These are phyloP conservation scores for Prosopocoilus inquinatus DNA, from an alignment of 2,888 invertebrate genomes.

Conservation along the genomic window DNA sequence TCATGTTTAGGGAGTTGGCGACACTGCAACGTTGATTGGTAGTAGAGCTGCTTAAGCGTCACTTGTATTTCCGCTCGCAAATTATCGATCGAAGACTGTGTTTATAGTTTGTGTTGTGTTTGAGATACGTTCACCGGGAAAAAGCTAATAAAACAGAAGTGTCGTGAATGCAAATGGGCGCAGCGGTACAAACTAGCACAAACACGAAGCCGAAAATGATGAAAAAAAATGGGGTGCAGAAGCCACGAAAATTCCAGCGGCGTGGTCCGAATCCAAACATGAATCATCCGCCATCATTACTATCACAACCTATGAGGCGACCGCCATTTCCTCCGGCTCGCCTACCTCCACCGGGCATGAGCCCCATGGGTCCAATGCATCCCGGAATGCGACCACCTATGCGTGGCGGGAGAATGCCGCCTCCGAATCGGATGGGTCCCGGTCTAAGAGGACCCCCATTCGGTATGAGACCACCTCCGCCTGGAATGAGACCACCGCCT, in stretches of 20 bases:
- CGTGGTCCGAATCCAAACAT: slow-evolving; percentile 27
- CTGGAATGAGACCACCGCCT: slow-evolving; percentile 29
- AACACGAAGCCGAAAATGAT: slow-evolving; percentile 21
- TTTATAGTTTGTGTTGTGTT: slow-evolving; percentile 13
- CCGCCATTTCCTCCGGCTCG: slow-evolving; percentile 32
- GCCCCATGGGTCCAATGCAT: slow-evolving; percentile 33
- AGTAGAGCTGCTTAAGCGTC: not conserved
- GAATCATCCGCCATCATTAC: slow-evolving; percentile 29
- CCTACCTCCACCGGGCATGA: slow-evolving; percentile 36
- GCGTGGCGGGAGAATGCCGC: slow-evolving; percentile 22
- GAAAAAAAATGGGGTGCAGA: slow-evolving; percentile 22
- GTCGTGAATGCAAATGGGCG: slow-evolving; percentile 27
- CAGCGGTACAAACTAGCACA: slow-evolving; percentile 23
- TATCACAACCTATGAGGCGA: slow-evolving; percentile 26
- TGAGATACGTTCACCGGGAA: slow-evolving; percentile 6
- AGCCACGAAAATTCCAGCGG: slow-evolving; percentile 28
- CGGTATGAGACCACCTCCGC: slow-evolving; percentile 25
- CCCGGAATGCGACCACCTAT: slow-evolving; percentile 37
- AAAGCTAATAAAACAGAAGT: slow-evolving; percentile 3
- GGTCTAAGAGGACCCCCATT: slow-evolving; percentile 23
- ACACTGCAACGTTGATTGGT: no score
- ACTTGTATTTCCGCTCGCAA: slow-evolving; percentile 12
- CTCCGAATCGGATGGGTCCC: slow-evolving; percentile 26
- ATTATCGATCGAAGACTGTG: slow-evolving; percentile 3
- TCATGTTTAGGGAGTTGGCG: no score